Conservation (phyloP, 2,888 invertebrate species). For the Platycheirus rosarum region DNA sequence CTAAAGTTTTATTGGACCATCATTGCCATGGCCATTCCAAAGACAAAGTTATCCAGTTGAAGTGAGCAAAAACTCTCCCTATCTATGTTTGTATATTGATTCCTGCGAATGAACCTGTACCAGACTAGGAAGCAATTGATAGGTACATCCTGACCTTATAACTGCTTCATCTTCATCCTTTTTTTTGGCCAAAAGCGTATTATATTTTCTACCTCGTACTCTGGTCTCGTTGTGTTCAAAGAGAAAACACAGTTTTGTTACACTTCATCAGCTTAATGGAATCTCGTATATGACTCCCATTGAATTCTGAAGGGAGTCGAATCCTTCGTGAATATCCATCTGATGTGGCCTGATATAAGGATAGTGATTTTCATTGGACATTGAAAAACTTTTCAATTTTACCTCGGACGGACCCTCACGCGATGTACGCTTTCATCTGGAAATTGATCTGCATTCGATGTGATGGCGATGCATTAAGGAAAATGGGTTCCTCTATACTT, state of each 20-base stretch:
- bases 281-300: constrained; percentile 65
- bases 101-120: background rate
- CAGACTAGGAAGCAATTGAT: constrained; percentile 16
- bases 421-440: constrained; percentile 49
- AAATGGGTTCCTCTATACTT: constrained; percentile 47
- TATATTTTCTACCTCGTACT: background rate
- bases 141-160: constrained; percentile 43
- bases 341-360: background rate
- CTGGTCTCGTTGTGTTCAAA: constrained; percentile 40
- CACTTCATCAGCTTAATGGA: constrained; percentile 74
- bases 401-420: constrained; percentile 26
- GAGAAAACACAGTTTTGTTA: constrained; percentile 69
- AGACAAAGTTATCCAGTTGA: constrained; percentile 10
- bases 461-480: constrained; percentile 56
- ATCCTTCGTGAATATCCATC: constrained; percentile 2
- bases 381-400: constrained; percentile 68
- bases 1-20: constrained; percentile 11
- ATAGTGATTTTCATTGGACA: constrained; percentile 53
- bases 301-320: constrained; percentile 36
- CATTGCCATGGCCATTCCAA: background rate
- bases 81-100: constrained; percentile 30
- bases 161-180: background rate
- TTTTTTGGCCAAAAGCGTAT: constrained; percentile 22
- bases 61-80: constrained; percentile 4
- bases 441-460: constrained; percentile 71